phyloP scores from a whole-genome alignment of 2,113 vertebrate genomes.

The Oryzias curvinotus region DNA sequence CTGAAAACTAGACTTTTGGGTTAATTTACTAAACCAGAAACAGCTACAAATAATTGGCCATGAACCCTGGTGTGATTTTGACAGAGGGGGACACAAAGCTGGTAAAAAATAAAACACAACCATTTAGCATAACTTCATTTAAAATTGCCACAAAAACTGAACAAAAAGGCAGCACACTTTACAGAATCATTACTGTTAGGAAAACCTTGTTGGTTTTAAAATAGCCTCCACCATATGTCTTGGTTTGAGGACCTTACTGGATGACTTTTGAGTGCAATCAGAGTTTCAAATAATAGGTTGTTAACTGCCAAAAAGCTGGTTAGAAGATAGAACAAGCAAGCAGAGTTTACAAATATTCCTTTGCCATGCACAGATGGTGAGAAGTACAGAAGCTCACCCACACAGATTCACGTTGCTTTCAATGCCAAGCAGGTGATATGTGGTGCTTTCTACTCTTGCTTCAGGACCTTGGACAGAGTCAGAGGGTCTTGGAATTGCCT shows the following conservation, averaged over 20 bases:
- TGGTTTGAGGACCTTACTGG: background rate
- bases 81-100: too few relatives aligned
- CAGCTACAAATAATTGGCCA: too few relatives aligned
- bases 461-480: conserved; percentile 51
- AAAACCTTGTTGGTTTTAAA: conserved; percentile 17
- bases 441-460: conserved; percentile 20
- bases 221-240: conserved; percentile 32
- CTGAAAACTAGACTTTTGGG: too few relatives aligned
- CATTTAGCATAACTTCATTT: too few relatives aligned
- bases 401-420: conserved; percentile 26
- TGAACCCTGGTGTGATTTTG: too few relatives aligned
- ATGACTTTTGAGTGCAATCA: conserved; percentile 14
- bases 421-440: conserved; percentile 29
- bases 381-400: conserved; percentile 26
- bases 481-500: conserved; percentile 8
- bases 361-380: conserved; percentile 51
- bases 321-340: conserved; percentile 10
- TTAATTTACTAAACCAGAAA: too few relatives aligned
- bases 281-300: conserved; percentile 8
- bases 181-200: conserved; percentile 15
- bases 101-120: too few relatives aligned
- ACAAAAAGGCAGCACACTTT: background rate
- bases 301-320: conserved; percentile 34
- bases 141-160: background rate
- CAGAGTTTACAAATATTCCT: conserved; percentile 11